Percentiles rank a stretch among this genome's conserved stretches.
Conservation (phyloP, 2,888 invertebrate species). For the Muschampia plurimacula region DNA sequence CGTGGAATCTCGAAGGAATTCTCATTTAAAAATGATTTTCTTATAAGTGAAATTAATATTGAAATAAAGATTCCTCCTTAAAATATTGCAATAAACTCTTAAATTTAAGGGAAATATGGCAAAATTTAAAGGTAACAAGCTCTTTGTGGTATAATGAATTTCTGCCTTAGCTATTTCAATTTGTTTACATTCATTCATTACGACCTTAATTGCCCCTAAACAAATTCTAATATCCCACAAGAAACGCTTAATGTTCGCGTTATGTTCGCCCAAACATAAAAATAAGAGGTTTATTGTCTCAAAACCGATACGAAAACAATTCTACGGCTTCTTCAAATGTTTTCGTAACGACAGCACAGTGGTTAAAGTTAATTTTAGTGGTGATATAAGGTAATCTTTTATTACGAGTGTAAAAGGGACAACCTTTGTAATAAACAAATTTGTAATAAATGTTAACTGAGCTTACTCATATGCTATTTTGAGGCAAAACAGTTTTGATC, state of each 20-base stretch:
- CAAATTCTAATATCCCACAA: conserved; percentile 59
- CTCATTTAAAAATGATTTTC: no score
- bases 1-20: no score
- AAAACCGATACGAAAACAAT: conserved; percentile 39
- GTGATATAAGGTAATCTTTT: background rate
- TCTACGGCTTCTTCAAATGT: conserved; percentile 13
- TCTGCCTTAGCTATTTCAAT: conserved; percentile 36
- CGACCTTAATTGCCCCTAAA: conserved; percentile 56
- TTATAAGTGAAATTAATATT: no score
- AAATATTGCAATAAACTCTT: background rate
- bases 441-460: no score
- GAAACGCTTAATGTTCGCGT: conserved; percentile 55
- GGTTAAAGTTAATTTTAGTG: conserved; percentile 6
- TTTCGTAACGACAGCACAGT: background rate
- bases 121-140: background rate
- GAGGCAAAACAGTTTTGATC: no score
- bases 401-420: background rate
- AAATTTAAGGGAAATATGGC: background rate
- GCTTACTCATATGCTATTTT: no score
- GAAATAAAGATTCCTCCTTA: no score
- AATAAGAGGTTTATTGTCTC: conserved; percentile 66
- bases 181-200: conserved; percentile 45
- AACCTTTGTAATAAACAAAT: background rate
- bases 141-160: conserved; percentile 11
- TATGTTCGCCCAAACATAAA: conserved; percentile 61